These are phyloP conservation scores for Diachasmimorpha longicaudata DNA, from an alignment of 1,140 invertebrate genomes.

Conservation along the genomic window DNA sequence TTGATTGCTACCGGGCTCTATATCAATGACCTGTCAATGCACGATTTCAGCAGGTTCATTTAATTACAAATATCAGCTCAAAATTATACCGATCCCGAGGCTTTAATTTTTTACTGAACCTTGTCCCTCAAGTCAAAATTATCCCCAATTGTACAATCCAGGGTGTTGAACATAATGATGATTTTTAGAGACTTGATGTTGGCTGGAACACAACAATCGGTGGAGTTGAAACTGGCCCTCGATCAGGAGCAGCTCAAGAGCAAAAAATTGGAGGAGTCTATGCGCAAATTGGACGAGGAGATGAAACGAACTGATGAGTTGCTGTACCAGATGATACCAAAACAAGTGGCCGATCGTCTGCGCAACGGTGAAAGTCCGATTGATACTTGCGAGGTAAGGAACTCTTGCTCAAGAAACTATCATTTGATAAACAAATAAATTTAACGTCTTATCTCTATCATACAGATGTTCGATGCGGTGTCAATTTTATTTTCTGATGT, in stretches of 20 bases:
- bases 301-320: slow-evolving; percentile 95
- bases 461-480: slow-evolving; percentile 91
- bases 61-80: no score
- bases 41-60: slow-evolving; percentile 89
- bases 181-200: slow-evolving; percentile 86
- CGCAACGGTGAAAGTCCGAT: slow-evolving; percentile 91
- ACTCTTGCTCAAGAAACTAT: neutral
- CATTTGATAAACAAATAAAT: neutral
- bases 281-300: slow-evolving; percentile 93
- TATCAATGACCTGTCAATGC: slow-evolving; percentile 97
- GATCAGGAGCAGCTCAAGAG: slow-evolving; percentile 97
- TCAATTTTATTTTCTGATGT: slow-evolving; percentile 97
- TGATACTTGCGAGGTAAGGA: slow-evolving; percentile 88
- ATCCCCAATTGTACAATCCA: no score
- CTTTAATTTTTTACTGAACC: no score
- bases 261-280: slow-evolving; percentile 94
- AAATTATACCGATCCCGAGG: no score
- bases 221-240: slow-evolving; percentile 92
- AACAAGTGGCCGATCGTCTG: slow-evolving; percentile 91
- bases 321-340: slow-evolving; percentile 98
- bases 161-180: neutral
- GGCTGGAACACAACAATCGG: slow-evolving; percentile 95
- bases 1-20: slow-evolving; percentile 90
- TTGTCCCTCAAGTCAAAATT: no score
- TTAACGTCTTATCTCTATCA: neutral